Base-by-base conservation (phyloP, 2,113 vertebrate genomes). In the Oncorhynchus gorbuscha region DNA sequence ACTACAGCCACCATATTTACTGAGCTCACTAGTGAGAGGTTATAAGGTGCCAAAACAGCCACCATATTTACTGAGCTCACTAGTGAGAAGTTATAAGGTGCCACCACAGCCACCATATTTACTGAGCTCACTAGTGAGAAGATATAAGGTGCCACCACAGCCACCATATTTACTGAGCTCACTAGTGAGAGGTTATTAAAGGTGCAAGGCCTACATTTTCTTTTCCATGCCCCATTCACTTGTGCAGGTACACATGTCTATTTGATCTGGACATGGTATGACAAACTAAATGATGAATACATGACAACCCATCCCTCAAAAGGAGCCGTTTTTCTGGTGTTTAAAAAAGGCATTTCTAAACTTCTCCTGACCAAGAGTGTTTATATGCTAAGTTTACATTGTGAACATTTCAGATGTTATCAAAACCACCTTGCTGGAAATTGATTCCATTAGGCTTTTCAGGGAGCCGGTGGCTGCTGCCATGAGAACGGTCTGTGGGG, bases 331-430 rank as follows among this genome's bases (percentile, higher is more conserved):
- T 68, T 65, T 72, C 69, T 70, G 65, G 59, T 85, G 90, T 90
- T 90, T 90, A 90, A 83, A 80, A 79, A 24, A 70, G 83, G 85
- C 75, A 85, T 85, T 88, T 90, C 64, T 84, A 72, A 93, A 91
- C 88, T 84, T 71, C 69, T 71, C 76, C 73, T 82, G 91, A 90
- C 88, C 89, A 77, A 76, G 77, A 85, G 69, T 88, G 86, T 91
- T 91, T 90, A 86, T 81, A 79, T 76, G 87, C 72, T 75, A 51
- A 77, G 81, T 91, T 91, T 87, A 84, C 78, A 49, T 86, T 80
- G 75, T 75, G 84, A 91, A 84, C 78, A 85, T 89, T 86, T 85
- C 70, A 90, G 84, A 91, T 83, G 90, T 89, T 81, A 79, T 83
- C 74, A 72, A 84, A 90, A 87, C 76, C 77, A 75, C 76, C 71